Conservation (phyloP, 2,797 vertebrate species). For the Tamandua tetradactyla region DNA sequence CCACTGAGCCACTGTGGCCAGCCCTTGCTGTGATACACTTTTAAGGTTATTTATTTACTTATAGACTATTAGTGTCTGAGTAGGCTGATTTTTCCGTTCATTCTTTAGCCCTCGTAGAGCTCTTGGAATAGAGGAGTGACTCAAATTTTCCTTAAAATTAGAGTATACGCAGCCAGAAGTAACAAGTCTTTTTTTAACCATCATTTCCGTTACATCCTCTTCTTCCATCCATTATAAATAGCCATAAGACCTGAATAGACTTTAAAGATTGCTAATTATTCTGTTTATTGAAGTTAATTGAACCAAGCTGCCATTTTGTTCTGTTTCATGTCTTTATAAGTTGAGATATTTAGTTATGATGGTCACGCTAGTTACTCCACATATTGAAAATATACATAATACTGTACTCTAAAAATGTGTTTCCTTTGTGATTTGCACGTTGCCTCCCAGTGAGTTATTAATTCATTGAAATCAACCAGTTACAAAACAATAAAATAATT, state of each 20-base stretch:
- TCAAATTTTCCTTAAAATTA: background rate
- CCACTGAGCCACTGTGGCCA: too few species aligned
- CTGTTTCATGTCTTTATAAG: background rate
- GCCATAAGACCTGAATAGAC: background rate
- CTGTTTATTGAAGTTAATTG: background rate
- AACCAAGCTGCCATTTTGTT: background rate
- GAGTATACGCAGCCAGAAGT: background rate
- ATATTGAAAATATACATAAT: background rate
- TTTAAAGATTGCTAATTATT: background rate
- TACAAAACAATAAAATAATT: constrained; percentile 12
- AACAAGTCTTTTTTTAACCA: background rate
- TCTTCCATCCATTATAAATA: background rate
- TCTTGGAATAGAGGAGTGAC: background rate
- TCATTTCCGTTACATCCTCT: background rate
- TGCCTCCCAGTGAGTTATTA: background rate
- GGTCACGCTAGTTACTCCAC: background rate
- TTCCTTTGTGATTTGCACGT: background rate
- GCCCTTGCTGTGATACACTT: too few species aligned
- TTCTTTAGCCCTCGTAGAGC: background rate
- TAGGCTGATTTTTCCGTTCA: background rate
- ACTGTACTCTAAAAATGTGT: background rate
- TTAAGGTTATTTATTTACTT: background rate
- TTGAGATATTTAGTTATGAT: background rate
- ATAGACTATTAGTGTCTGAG: background rate
- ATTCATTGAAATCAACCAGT: constrained; percentile 1